These are phyloP conservation scores for Poecile atricapillus DNA, from an alignment of 2,113 vertebrate genomes.

Conservation along the genomic window DNA sequence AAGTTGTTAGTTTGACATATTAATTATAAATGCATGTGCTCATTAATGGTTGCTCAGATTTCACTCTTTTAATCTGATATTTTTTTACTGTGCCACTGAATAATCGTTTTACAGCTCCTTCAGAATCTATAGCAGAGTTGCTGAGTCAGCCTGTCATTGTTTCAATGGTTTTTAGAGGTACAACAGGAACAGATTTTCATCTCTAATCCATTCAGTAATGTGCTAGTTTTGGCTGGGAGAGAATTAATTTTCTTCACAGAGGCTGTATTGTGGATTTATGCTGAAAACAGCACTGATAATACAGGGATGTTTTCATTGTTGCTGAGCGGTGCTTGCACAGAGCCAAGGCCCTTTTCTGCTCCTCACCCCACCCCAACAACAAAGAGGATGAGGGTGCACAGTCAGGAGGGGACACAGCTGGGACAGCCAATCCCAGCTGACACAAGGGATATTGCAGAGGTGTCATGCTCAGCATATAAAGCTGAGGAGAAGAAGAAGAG, in stretches of 20 bases:
- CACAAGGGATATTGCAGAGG: not conserved
- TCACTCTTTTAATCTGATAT: not conserved
- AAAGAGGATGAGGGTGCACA: not conserved
- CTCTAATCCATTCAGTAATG: not conserved
- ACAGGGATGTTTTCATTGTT: not conserved
- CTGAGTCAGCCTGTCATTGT: not conserved
- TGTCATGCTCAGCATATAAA: not conserved
- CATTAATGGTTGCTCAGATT: not conserved
- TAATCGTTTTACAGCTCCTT: not conserved
- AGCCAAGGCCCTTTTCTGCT: not conserved
- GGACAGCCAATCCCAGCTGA: not conserved
- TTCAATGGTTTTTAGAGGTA: not conserved
- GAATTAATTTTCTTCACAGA: not conserved
- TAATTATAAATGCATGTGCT: not conserved
- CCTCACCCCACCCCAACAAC: accelerated
- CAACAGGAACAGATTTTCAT: not conserved
- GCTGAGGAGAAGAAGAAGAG: not conserved
- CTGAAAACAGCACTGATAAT: not conserved
- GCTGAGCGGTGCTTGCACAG: not conserved
- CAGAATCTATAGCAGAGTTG: not conserved
- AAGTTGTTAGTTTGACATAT: not conserved
- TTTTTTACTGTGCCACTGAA: not conserved
- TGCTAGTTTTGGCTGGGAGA: not conserved
- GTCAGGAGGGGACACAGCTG: not conserved
- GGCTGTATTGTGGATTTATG: not conserved